These are phyloP conservation scores for Euwallacea fornicatus DNA, from an alignment of 1,140 invertebrate genomes.

Conservation along the genomic window DNA sequence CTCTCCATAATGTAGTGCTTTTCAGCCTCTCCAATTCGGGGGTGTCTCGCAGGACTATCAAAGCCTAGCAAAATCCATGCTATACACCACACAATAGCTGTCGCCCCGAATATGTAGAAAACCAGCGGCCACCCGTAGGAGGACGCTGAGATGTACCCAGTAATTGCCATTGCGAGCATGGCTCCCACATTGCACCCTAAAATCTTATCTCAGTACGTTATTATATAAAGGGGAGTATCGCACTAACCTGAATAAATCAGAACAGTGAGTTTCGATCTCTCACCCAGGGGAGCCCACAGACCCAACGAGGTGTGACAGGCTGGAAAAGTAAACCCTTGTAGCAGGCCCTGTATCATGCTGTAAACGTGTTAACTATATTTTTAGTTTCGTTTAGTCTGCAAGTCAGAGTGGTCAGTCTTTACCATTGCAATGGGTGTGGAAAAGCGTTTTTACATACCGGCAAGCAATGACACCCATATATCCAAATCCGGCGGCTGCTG, in stretches of 20 bases:
- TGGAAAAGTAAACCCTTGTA: slow-evolving; percentile 34
- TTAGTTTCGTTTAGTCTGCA: slow-evolving; percentile 1
- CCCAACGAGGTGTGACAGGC: slow-evolving; percentile 29
- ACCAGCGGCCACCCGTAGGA: slow-evolving; percentile 72
- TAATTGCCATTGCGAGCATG: slow-evolving; percentile 68
- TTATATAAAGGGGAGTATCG: neutral
- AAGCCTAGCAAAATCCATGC: slow-evolving; percentile 65
- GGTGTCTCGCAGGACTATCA: slow-evolving; percentile 64
- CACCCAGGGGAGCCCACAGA: slow-evolving; percentile 25
- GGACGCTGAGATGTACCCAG: slow-evolving; percentile 65
- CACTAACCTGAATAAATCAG: slow-evolving; percentile 31
- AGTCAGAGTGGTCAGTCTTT: neutral
- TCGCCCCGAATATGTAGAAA: slow-evolving; percentile 72
- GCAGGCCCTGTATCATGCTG: slow-evolving; percentile 28
- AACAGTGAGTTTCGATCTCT: slow-evolving; percentile 28
- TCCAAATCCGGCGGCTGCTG: slow-evolving; percentile 24
- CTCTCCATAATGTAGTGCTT: slow-evolving; percentile 62
- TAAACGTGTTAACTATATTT: slow-evolving; percentile 15
- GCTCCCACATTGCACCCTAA: slow-evolving; percentile 56
- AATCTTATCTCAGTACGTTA: slow-evolving; percentile 1
- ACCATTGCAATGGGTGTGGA: neutral
- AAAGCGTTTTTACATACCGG: slow-evolving; percentile 11
- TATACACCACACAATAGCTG: slow-evolving; percentile 62
- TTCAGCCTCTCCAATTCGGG: slow-evolving; percentile 61
- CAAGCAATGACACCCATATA: slow-evolving; percentile 56